phyloP scores from a whole-genome alignment of 2,797 vertebrate genomes.

The Oceanodroma leucorhoa region DNA sequence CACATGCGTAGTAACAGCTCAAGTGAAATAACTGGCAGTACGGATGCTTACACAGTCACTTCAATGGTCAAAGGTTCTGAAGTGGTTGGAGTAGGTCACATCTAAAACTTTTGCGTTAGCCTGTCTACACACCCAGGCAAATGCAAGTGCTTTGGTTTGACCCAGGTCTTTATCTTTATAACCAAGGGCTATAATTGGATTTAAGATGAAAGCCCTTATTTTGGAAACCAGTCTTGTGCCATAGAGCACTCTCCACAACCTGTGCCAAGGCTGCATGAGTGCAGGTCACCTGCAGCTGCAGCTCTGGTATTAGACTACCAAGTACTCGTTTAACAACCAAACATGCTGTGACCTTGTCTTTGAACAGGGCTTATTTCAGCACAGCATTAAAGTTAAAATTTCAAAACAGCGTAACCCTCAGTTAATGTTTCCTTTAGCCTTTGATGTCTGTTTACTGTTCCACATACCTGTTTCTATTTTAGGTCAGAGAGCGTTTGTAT shows the following conservation, averaged over 20 bases:
- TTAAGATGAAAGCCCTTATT: not conserved
- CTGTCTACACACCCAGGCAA: not conserved
- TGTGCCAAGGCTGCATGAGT: not conserved
- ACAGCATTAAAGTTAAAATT: not conserved
- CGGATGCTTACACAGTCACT: not conserved
- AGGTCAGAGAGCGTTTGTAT: not conserved
- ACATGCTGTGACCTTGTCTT: not conserved
- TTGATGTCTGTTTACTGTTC: slow-evolving; percentile 13
- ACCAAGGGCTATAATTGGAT: not conserved
- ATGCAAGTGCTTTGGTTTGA: not conserved
- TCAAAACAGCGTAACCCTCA: not conserved
- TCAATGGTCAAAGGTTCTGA: not conserved
- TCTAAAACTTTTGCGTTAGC: not conserved
- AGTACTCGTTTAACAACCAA: not conserved
- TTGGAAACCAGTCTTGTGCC: not conserved
- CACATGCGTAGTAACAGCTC: not conserved
- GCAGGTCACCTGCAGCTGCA: not conserved
- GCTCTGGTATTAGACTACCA: not conserved
- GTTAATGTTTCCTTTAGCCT: not conserved
- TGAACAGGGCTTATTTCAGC: not conserved
- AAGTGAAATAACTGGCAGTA: not conserved
- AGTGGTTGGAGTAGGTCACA: not conserved
- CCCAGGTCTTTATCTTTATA: not conserved
- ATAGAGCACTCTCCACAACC: not conserved
- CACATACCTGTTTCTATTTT: slow-evolving; percentile 43